Base-by-base conservation (phyloP, 2,797 vertebrate species). In the Cossypha caffra region DNA sequence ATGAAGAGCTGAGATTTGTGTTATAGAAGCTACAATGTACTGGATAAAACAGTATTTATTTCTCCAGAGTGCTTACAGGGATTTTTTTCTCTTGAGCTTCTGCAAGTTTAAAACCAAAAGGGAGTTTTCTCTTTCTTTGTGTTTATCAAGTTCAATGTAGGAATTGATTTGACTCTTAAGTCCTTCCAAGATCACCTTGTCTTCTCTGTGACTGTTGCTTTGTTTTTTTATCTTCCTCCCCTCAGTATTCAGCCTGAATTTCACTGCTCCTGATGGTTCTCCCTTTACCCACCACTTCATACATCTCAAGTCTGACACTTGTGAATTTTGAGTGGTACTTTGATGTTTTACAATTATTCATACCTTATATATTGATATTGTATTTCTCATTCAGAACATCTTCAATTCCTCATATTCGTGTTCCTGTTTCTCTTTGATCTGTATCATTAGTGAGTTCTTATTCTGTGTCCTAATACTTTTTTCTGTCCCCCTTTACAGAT, bases 341-440 rank as follows among this genome's bases (percentile, higher is more conserved):
- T 94, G 85, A 93, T 94, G 71, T 80, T 84, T 74, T 84, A 57
- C 54, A 68, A 16, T 82, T 95, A 90, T 90, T 84, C 58, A 20
- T 55, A 33, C 50, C 86, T 89, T 51, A 51, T 81, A 51, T 73
- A 88, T 84, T 77, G 92, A 91, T 71, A 91, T 31, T 91, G 37
- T 88, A 63, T 54, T 92, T 93, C 31, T 83, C 69, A 94, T 93
- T 96, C 83, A 68, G 80, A 88, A 23, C 77, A 88, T 45, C 69
- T 81, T 62, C 73, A 75, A 0, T 51, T 51, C 47, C n/a, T 71
- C 16, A 16, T 69, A 59, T 61, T 72, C 21, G 1, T 58, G 50
- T 47, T 83, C 38, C 52, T 83, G 10, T 68, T 84, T 57, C 71
- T 24, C 73, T 96, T 94, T 92, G 88, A 92, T 95, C 54, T 79